Conservation (phyloP, 2,113 vertebrate species). For the Melanerpes formicivorus region DNA sequence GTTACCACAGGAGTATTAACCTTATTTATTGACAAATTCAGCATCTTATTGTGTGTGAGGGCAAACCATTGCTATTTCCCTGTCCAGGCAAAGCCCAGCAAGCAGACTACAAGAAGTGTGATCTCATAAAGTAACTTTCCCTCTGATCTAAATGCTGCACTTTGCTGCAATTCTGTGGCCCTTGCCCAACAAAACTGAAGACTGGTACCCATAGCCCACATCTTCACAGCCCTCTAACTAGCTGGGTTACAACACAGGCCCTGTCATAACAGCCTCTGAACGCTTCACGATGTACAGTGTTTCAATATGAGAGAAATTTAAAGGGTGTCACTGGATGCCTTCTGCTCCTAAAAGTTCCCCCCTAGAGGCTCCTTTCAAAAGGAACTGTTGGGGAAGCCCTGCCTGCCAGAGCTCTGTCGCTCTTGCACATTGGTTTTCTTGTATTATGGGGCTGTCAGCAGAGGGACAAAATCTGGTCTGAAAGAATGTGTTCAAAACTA, state of each 20-base stretch:
- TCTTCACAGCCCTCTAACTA: not conserved
- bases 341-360: not conserved
- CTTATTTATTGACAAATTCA: not conserved
- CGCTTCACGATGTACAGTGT: not conserved
- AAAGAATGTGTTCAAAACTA: not conserved
- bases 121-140: not conserved
- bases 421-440: not conserved
- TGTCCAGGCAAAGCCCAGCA: not conserved
- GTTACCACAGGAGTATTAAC: not conserved
- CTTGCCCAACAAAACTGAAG: not conserved
- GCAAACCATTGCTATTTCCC: not conserved
- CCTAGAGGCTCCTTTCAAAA: not conserved
- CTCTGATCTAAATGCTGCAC: not conserved
- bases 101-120: not conserved
- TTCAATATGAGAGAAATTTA: not conserved
- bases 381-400: not conserved
- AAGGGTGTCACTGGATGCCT: not conserved
- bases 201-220: not conserved
- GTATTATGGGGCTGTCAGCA: not conserved
- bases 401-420: not conserved
- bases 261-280: not conserved
- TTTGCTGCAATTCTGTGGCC: not conserved
- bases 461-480: not conserved
- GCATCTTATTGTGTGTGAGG: not conserved
- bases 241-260: not conserved